Evolutionary conservation across 1,140 invertebrate genomes (phyloP), one percentile per base, ranked within the genome.

Genomic region (Heliconius congener): DNA sequence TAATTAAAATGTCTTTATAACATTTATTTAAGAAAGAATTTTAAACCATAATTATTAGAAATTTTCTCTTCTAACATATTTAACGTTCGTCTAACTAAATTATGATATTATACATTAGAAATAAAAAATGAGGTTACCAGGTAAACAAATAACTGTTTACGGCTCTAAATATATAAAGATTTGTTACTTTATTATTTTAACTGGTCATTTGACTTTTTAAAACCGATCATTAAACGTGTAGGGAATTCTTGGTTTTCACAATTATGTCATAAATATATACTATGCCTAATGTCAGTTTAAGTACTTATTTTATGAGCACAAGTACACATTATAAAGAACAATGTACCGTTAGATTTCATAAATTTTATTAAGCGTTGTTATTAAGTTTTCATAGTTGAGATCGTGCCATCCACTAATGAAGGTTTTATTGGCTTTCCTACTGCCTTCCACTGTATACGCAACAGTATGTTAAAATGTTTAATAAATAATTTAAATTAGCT

Each of bases 291-390:
- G n/a, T 42, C n/a, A 16, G 71, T 57, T 2, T 76, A 46, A 70
- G 37, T 76, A 77, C 9, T 30, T 71, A 42, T 42, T 72, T 77
- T 77, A 77, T 71, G 75, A 34, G n/a, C 23, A 52, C 42, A 71
- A 70, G 66, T 66, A 79, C 27, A 78, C 57, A n/a, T 74, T 66
- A 74, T 39, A 71, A 30, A 78, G 66, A 72, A 75, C 60, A 50
- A 27, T 71, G 46, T 60, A 80, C 78, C 78, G 74, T 76, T 80
- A 76, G 66, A 42, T 57, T 71, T n/a, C 46, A 76, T 80, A 76
- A 80, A 72, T 52, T 75, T 79, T 79, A 79, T 71, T 75, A 60
- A 79, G 37, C 23, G 23, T 71, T 73, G 37, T 66, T 70, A 74
- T 79, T 75, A 75, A 76, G 46, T 73, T 76, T 76, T 74, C 74